Evolutionary conservation across 2,888 invertebrate species (phyloP), one percentile per base, ranked within the genome.

Genomic region (Choristoneura rosaceana): DNA sequence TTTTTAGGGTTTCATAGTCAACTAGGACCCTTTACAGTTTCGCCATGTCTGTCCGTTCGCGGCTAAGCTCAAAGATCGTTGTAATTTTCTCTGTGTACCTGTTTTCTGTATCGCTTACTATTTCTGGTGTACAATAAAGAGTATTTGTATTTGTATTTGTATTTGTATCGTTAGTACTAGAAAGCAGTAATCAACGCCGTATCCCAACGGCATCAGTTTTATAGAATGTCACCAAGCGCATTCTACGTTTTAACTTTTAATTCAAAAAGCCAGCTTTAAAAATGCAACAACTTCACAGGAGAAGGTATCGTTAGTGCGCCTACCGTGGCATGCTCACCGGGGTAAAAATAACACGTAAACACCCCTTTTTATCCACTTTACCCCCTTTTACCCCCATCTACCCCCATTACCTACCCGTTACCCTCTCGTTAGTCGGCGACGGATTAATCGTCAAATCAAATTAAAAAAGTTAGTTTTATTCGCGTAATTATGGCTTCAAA

Each of bases 391-490:
- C 9, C 15, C 38, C 38, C 15, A 3, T 38, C 10, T n/a, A 10
- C 41, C 61, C 34, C 33, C 14, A n/a, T 25, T 25, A 25, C 25
- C 25, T 58, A 58, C 60, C 60, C 59, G 50, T 17, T 52, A 52
- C 50, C 41, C 41, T 41, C 61, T 61, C 61, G 61, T 61, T 61
- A 61, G 61, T 61, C 15, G 61, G 17, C 61, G 38, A 0, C 17
- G 61, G 61, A 61, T 41, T 41, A 41, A 41, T 43, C 61, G 17
- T 61, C 17, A 61, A 61, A 61, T 61, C 41, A 61, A 61, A 61
- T 61, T 55, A 61, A 61, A 61, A 61, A 61, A 43, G 43, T 61
- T 61, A 43, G 43, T 41, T 61, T 43, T 7, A 61, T 61, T 61
- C 38, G 15, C 41, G 61, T 61, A 55, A 55, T 55, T 61, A 61